phyloP scores from a whole-genome alignment of 2,113 vertebrate species.

The Anolis sagrei region DNA sequence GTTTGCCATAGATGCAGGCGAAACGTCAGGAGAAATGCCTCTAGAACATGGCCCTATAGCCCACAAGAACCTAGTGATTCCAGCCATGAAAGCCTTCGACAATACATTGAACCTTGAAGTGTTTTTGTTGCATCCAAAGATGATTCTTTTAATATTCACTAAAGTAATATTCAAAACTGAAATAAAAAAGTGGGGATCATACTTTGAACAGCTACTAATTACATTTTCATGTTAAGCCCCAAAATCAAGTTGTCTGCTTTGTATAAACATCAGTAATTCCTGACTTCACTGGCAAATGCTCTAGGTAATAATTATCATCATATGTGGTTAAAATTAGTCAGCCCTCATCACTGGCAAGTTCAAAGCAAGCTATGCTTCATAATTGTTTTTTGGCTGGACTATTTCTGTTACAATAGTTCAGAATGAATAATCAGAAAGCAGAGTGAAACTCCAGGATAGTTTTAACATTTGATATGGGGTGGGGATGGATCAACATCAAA shows the following conservation, averaged over 20 bases:
- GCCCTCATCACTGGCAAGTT: slow-evolving; percentile 56
- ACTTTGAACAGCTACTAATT: slow-evolving; percentile 41
- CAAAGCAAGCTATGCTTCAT: slow-evolving; percentile 54
- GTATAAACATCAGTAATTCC: slow-evolving; percentile 55
- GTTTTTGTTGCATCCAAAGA: not conserved
- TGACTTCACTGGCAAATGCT: slow-evolving; percentile 47
- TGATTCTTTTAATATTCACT: slow-evolving; percentile 16
- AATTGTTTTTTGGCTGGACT: slow-evolving; percentile 47
- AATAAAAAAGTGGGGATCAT: slow-evolving; percentile 13
- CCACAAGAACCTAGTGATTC: no score
- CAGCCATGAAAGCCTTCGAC: no score
- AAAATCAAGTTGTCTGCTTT: slow-evolving; percentile 45
- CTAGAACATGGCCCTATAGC: no score
- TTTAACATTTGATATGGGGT: slow-evolving; percentile 17
- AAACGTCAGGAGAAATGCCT: no score
- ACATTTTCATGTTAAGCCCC: slow-evolving; percentile 29
- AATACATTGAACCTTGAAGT: not conserved
- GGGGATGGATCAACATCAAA: slow-evolving; percentile 19
- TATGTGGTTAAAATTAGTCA: slow-evolving; percentile 66
- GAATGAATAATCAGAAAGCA: slow-evolving; percentile 11
- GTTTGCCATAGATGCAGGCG: no score
- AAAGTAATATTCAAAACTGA: slow-evolving; percentile 26
- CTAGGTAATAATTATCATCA: slow-evolving; percentile 65
- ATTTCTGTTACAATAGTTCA: slow-evolving; percentile 28
- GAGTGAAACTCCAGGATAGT: not conserved